phyloP scores from a whole-genome alignment of 2,113 vertebrate genomes.

The Sitta europaea region DNA sequence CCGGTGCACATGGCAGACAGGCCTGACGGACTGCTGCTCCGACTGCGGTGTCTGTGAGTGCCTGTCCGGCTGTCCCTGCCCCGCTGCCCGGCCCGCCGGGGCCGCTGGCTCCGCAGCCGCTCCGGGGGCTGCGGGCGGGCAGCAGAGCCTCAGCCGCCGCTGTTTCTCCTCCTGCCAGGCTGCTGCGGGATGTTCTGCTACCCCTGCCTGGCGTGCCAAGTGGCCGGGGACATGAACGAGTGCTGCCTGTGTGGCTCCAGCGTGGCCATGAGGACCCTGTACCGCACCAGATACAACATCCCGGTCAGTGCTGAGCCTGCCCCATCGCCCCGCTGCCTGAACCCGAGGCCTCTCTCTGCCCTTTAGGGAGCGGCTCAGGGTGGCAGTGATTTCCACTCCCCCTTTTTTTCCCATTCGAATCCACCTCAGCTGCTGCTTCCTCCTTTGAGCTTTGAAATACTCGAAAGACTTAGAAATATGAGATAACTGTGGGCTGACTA shows the following conservation, averaged over 20 bases:
- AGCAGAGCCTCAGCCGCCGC: neutral
- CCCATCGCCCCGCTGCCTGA: neutral
- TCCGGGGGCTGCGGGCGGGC: accelerated
- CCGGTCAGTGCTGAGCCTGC: constrained; percentile 51
- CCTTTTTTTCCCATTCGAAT: accelerated
- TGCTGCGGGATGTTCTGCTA: constrained; percentile 72
- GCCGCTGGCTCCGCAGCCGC: neutral
- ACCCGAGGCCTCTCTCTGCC: accelerated
- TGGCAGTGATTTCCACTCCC: accelerated
- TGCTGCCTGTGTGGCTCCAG: constrained; percentile 78
- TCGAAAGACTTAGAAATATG: neutral
- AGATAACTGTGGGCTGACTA: neutral
- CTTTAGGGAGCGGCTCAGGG: neutral
- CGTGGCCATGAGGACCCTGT: constrained; percentile 79
- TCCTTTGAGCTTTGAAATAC: neutral
- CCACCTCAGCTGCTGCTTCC: neutral
- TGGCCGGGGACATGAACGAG: constrained; percentile 81
- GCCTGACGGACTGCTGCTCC: constrained; percentile 60
- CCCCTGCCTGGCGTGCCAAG: constrained; percentile 69
- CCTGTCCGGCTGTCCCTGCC: accelerated
- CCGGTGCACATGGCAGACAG: constrained; percentile 44
- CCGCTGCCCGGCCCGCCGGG: accelerated
- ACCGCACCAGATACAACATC: constrained; percentile 86
- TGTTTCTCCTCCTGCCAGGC: neutral
- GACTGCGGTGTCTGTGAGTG: constrained; percentile 71